These are phyloP conservation scores for Takifugu flavidus DNA, from an alignment of 2,113 vertebrate genomes.

Conservation along the genomic window DNA sequence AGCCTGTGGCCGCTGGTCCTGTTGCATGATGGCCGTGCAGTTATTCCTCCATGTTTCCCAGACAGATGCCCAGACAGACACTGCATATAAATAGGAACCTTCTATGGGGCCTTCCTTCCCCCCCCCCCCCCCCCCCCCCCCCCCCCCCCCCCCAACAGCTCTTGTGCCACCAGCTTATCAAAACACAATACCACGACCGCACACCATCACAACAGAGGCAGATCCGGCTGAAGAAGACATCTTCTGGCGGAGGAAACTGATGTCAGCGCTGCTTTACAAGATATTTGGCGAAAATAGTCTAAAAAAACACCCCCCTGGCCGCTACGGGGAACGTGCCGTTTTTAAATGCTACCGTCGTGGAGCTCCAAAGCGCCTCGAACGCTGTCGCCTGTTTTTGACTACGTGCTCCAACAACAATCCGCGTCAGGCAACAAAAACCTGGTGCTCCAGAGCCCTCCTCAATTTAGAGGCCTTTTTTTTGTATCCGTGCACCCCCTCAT, in stretches of 20 bases:
- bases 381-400: slow-evolving; percentile 30
- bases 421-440: slow-evolving; percentile 29
- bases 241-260: slow-evolving; percentile 44
- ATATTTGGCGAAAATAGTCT: slow-evolving; percentile 22
- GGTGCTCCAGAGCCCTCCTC: slow-evolving; percentile 28
- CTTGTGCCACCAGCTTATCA: slow-evolving; percentile 54
- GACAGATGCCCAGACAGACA: slow-evolving; percentile 71
- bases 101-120: slow-evolving; percentile 56
- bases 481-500: slow-evolving; percentile 27
- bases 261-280: slow-evolving; percentile 41
- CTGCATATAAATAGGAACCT: slow-evolving; percentile 68
- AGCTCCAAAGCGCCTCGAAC: slow-evolving; percentile 25
- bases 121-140: slow-evolving; percentile 3
- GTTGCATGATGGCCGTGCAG: slow-evolving; percentile 51
- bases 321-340: slow-evolving; percentile 22
- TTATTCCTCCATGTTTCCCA: slow-evolving; percentile 59
- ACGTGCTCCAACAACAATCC: slow-evolving; percentile 32
- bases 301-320: slow-evolving; percentile 23
- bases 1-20: not conserved
- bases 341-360: slow-evolving; percentile 39
- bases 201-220: slow-evolving; percentile 54
- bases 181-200: slow-evolving; percentile 68
- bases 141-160: slow-evolving; percentile 14
- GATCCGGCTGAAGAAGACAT: slow-evolving; percentile 25
- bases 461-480: slow-evolving; percentile 49